Evolutionary conservation across 2,113 vertebrate species (phyloP).

Genomic region (Apteryx owenii): DNA sequence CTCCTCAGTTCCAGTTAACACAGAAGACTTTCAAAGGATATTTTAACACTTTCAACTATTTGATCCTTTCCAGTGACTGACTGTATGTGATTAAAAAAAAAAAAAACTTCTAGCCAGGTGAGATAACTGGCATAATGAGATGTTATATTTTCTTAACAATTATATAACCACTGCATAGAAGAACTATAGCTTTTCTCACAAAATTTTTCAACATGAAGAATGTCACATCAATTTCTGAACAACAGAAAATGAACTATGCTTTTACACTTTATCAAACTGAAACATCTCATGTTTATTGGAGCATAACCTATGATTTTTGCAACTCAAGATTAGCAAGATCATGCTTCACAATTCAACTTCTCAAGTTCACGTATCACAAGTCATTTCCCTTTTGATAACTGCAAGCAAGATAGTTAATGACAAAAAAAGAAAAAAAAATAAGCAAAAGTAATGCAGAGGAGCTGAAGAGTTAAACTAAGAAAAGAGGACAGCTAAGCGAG

Average conservation of each 20-base stretch:
- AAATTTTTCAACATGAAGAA: not conserved
- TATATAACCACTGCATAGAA: not conserved
- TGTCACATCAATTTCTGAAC: not conserved
- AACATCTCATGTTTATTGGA: not conserved
- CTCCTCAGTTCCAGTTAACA: not conserved
- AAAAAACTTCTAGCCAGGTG: not conserved
- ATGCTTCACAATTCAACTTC: not conserved
- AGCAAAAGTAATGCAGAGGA: not conserved
- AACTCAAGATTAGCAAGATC: not conserved
- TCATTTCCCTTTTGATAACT: not conserved
- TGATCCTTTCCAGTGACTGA: not conserved
- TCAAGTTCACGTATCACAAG: fast-evolving
- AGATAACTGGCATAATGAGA: not conserved
- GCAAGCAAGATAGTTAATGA: not conserved
- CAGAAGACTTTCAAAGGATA: not conserved
- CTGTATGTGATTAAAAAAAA: not conserved
- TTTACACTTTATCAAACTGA: not conserved
- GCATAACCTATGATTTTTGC: not conserved
- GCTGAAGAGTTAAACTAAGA: not conserved
- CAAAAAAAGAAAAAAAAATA: not conserved
- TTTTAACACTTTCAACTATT: not conserved
- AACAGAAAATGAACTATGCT: not conserved
- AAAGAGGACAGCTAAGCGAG: not conserved
- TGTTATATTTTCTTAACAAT: not conserved
- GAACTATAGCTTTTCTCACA: not conserved